These are phyloP conservation scores for Opisthograptis luteolata DNA, from an alignment of 2,888 invertebrate genomes.

Conservation along the genomic window DNA sequence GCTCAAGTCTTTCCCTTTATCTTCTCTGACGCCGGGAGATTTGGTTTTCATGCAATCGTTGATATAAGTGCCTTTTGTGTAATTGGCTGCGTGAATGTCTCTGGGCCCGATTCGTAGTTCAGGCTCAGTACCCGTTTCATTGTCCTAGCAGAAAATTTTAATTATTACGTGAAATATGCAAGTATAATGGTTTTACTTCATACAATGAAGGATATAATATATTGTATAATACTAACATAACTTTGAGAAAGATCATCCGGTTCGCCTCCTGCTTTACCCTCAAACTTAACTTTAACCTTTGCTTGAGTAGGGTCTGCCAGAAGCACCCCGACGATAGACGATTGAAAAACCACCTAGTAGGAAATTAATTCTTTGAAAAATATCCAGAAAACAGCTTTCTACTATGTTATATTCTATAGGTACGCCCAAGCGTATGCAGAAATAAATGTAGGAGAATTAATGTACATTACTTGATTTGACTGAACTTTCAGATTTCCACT, in stretches of 20 bases:
- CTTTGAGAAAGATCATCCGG: slow-evolving; percentile 50
- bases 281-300: slow-evolving; percentile 85
- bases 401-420: too few species aligned
- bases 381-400: neutral
- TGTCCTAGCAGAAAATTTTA: slow-evolving; percentile 46
- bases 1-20: slow-evolving; percentile 74
- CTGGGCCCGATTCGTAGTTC: slow-evolving; percentile 52
- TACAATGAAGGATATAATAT: too few species aligned
- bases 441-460: neutral
- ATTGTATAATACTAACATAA: slow-evolving; percentile 45
- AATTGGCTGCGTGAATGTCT: slow-evolving; percentile 40
- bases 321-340: slow-evolving; percentile 87
- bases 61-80: slow-evolving; percentile 29
- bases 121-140: slow-evolving; percentile 49
- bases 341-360: slow-evolving; percentile 87
- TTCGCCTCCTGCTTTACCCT: slow-evolving; percentile 65
- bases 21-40: slow-evolving; percentile 46
- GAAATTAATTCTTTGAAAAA: slow-evolving; percentile 1
- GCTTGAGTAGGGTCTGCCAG: slow-evolving; percentile 87
- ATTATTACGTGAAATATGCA: too few species aligned
- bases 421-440: too few species aligned
- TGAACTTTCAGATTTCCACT: slow-evolving; percentile 89
- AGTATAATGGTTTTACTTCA: too few species aligned
- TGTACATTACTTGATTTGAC: slow-evolving; percentile 85
- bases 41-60: slow-evolving; percentile 40